phyloP scores from a whole-genome alignment of 1,140 invertebrate genomes.

The Gonatopus flavifemur region DNA sequence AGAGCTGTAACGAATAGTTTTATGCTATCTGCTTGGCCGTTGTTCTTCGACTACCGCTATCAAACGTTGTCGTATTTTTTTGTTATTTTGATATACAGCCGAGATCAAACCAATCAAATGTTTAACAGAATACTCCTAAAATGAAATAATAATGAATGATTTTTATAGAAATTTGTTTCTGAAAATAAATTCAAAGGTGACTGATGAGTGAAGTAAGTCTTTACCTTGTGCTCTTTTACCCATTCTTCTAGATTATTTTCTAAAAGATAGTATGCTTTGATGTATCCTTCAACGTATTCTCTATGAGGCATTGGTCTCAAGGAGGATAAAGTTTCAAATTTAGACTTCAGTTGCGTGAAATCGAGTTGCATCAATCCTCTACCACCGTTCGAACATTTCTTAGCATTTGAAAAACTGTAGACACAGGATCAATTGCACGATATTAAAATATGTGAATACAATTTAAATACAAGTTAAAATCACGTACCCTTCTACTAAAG shows the following conservation, averaged over 20 bases:
- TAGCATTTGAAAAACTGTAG: slow-evolving; percentile 80
- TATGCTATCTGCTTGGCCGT: slow-evolving; percentile 34
- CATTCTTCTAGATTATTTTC: slow-evolving; percentile 86
- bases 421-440: not conserved
- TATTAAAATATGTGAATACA: not conserved
- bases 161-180: not conserved
- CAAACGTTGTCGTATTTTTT: slow-evolving; percentile 79
- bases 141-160: slow-evolving; percentile 22
- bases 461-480: not conserved
- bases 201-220: no score
- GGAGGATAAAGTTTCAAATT: slow-evolving; percentile 83
- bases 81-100: slow-evolving; percentile 85
- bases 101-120: slow-evolving; percentile 83
- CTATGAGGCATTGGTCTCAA: slow-evolving; percentile 84
- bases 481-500: slow-evolving; percentile 87
- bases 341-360: slow-evolving; percentile 91
- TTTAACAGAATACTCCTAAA: slow-evolving; percentile 83
- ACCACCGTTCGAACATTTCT: slow-evolving; percentile 95
- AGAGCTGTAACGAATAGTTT: slow-evolving; percentile 21
- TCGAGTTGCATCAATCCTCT: slow-evolving; percentile 97
- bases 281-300: slow-evolving; percentile 90
- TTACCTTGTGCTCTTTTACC: slow-evolving; percentile 79
- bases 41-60: slow-evolving; percentile 71
- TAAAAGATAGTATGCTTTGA: slow-evolving; percentile 95
- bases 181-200: no score